Evolutionary conservation across 92 coral and sea anemone genomes (phyloP).

Genomic region (Palythoa caribaeorum): DNA sequence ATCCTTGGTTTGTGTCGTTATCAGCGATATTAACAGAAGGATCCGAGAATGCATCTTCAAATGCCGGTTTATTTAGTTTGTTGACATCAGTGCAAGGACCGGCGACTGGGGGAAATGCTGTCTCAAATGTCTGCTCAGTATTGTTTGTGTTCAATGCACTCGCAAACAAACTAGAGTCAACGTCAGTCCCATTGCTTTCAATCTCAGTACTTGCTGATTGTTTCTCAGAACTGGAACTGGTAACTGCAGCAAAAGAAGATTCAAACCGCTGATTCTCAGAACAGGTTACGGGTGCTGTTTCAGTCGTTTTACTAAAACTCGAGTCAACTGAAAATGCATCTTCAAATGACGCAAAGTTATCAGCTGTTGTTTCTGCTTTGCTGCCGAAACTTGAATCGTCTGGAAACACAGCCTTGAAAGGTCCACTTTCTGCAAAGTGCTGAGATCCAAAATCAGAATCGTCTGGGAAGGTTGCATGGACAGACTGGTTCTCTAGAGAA

Average conservation of each 20-base stretch:
- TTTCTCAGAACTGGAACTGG: background rate
- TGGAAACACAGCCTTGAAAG: constrained; percentile 23
- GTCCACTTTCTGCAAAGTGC: background rate
- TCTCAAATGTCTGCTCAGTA: background rate
- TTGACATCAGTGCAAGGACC: background rate
- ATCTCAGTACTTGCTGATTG: background rate
- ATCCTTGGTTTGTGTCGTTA: constrained; percentile 8
- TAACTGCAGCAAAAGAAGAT: constrained; percentile 8
- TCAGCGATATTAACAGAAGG: background rate
- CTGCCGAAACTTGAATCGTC: background rate
- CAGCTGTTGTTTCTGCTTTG: background rate
- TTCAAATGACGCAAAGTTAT: background rate
- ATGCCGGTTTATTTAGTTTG: background rate
- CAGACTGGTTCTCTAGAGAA: background rate
- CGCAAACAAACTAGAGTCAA: background rate
- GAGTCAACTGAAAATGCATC: constrained; percentile 12
- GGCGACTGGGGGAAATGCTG: background rate
- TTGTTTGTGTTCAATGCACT: background rate
- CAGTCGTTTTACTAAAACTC: background rate
- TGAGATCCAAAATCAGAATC: background rate
- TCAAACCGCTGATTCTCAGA: constrained; percentile 8
- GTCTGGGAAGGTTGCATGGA: constrained; percentile 3
- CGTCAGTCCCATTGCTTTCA: background rate
- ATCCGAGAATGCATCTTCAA: constrained; percentile 6
- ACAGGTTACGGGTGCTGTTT: background rate